These are phyloP conservation scores for Eubucco bourcierii DNA, from an alignment of 2,113 vertebrate species.

Conservation along the genomic window DNA sequence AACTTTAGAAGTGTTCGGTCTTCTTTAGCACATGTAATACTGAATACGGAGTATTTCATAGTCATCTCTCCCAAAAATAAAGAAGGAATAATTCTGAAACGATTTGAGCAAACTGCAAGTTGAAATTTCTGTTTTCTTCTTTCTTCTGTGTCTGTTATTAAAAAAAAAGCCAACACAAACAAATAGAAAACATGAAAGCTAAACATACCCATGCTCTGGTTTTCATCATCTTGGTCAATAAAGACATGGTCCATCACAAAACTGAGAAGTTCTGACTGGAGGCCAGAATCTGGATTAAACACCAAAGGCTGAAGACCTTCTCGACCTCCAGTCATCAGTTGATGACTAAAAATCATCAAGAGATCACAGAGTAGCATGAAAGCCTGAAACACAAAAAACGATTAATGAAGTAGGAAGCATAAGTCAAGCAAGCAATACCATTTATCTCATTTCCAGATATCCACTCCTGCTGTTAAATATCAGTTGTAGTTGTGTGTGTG, in stretches of 20 bases:
- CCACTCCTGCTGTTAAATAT: neutral
- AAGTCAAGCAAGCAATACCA: neutral
- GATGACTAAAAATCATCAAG: conserved; percentile 99
- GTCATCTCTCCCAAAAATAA: neutral
- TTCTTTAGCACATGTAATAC: neutral
- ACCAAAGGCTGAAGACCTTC: conserved; percentile 95
- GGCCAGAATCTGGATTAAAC: conserved; percentile 93
- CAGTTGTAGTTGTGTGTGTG: neutral
- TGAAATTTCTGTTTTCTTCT: neutral
- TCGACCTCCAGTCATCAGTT: conserved; percentile 89
- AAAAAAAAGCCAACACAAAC: neutral
- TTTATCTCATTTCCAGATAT: neutral
- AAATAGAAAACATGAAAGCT: neutral
- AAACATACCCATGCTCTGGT: conserved; percentile 96
- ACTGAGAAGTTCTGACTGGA: conserved; percentile 95
- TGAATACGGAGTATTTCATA: neutral
- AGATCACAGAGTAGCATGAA: conserved; percentile 99
- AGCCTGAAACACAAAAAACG: conserved; percentile 78
- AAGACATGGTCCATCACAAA: conserved; percentile 99
- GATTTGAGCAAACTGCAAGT: neutral
- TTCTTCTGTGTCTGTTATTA: neutral
- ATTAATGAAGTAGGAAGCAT: neutral
- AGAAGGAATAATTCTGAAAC: neutral
- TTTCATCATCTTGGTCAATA: conserved; percentile 98
- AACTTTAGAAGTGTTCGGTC: neutral